Percentiles rank a stretch among this genome's conserved stretches.
These are phyloP conservation scores for Brenthis ino DNA, from an alignment of 2,888 invertebrate species.

Conservation along the genomic window DNA sequence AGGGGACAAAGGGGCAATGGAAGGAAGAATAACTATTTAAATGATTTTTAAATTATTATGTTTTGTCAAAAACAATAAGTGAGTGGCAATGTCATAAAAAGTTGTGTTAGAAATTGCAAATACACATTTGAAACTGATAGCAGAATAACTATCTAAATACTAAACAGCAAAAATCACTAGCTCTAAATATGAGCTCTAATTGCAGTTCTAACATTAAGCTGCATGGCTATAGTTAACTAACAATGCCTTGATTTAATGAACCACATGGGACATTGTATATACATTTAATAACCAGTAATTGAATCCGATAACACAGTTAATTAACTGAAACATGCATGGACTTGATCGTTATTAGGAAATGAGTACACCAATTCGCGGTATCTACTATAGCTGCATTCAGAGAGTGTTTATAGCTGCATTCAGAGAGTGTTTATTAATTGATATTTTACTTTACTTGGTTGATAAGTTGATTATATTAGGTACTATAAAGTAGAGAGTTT, in stretches of 20 bases:
- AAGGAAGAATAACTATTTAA: too few relatives aligned
- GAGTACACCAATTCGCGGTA: slow-evolving; percentile 4
- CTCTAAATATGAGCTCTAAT: too few relatives aligned
- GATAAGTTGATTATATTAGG: too few relatives aligned
- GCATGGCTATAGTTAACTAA: slow-evolving; percentile 10
- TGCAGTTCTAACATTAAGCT: slow-evolving; percentile 3
- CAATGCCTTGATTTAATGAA: slow-evolving; percentile 25
- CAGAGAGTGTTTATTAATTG: background rate
- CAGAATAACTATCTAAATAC: too few relatives aligned
- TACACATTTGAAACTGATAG: too few relatives aligned
- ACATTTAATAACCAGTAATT: slow-evolving; percentile 33
- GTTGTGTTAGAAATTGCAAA: too few relatives aligned
- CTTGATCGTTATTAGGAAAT: slow-evolving; percentile 15
- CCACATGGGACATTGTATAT: slow-evolving; percentile 24
- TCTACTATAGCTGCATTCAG: background rate
- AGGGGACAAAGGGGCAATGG: too few relatives aligned
- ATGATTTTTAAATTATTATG: too few relatives aligned
- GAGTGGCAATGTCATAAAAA: too few relatives aligned
- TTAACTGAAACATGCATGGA: slow-evolving; percentile 25
- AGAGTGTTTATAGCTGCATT: background rate
- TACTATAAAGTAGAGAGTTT: too few relatives aligned
- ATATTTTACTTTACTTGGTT: background rate
- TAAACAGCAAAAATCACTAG: too few relatives aligned
- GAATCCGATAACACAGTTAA: slow-evolving; percentile 27
- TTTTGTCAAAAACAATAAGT: too few relatives aligned